phyloP scores from a whole-genome alignment of 2,888 invertebrate species.

The Oscheius myriophilus region DNA sequence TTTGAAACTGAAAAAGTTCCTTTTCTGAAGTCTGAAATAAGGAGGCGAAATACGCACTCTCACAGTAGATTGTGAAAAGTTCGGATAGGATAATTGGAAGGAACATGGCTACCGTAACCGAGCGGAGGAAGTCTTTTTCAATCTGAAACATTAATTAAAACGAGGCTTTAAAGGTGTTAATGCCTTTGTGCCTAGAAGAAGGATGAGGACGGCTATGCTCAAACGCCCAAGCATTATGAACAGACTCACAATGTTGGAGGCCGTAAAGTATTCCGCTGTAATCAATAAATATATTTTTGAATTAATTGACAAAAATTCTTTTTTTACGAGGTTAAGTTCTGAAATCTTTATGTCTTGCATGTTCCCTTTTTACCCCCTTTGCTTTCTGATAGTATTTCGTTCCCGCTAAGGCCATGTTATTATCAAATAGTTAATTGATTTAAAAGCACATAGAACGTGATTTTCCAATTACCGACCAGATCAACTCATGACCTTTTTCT shows the following conservation, averaged over 20 bases:
- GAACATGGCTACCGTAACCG: conserved; percentile 49
- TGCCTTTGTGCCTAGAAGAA: conserved; percentile 40
- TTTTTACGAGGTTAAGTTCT: too few species aligned
- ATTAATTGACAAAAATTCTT: too few species aligned
- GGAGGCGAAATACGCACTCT: conserved; percentile 34
- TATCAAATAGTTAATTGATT: too few species aligned
- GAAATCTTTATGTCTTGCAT: too few species aligned
- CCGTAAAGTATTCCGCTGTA: conserved; percentile 42
- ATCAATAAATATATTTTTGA: too few species aligned
- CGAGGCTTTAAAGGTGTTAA: too few species aligned
- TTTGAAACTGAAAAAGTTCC: neutral
- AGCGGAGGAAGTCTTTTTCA: conserved; percentile 51
- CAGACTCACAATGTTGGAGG: conserved; percentile 33
- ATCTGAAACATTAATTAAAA: conserved; percentile 30
- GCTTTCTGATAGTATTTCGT: too few species aligned
- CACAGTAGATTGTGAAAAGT: conserved; percentile 45
- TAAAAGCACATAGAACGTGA: too few species aligned
- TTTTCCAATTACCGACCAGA: too few species aligned
- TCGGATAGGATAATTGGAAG: conserved; percentile 44
- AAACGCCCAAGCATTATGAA: conserved; percentile 37
- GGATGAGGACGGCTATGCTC: conserved; percentile 39
- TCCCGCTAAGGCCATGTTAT: too few species aligned
- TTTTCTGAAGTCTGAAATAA: conserved; percentile 31
- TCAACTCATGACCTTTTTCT: too few species aligned
- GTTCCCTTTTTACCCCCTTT: too few species aligned